Conservation (phyloP, 2,888 invertebrate genomes). For the Clanis bilineata region DNA sequence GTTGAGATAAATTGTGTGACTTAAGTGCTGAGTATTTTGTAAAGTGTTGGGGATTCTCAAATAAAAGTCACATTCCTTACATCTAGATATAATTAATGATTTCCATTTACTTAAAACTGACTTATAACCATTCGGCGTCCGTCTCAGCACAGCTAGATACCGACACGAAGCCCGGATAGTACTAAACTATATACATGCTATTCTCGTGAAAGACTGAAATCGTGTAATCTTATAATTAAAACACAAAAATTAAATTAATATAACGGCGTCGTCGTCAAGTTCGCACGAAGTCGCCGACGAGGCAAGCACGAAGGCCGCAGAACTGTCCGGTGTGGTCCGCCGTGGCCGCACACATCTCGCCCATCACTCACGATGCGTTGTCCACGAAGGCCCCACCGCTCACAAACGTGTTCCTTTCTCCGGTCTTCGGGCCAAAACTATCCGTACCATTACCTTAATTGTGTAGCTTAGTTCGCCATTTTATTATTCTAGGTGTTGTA, state of each 20-base stretch:
- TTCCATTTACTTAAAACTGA: background rate
- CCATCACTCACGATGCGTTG: background rate
- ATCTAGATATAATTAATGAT: background rate
- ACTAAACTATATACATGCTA: background rate
- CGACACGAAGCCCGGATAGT: background rate
- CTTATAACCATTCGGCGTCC: constrained; percentile 8
- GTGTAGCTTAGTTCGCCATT: background rate
- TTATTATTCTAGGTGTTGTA: background rate
- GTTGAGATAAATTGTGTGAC: background rate
- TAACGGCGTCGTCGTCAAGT: background rate
- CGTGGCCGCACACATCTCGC: background rate
- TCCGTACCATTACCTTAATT: background rate
- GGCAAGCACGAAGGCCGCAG: constrained; percentile 9
- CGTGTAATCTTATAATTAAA: background rate
- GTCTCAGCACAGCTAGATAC: background rate
- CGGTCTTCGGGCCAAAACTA: constrained; percentile 5
- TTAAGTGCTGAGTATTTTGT: background rate
- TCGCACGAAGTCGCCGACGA: background rate
- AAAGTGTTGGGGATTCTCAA: background rate
- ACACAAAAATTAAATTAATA: background rate
- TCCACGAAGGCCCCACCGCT: background rate
- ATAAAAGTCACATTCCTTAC: background rate
- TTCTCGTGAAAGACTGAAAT: constrained; percentile 7
- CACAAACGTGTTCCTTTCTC: background rate
- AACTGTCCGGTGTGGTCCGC: background rate